A percentile compares a stretch with the other conserved stretches of the same genome.
These are phyloP conservation scores for Atethmia centrago DNA, from an alignment of 2,888 invertebrate species.

Conservation along the genomic window DNA sequence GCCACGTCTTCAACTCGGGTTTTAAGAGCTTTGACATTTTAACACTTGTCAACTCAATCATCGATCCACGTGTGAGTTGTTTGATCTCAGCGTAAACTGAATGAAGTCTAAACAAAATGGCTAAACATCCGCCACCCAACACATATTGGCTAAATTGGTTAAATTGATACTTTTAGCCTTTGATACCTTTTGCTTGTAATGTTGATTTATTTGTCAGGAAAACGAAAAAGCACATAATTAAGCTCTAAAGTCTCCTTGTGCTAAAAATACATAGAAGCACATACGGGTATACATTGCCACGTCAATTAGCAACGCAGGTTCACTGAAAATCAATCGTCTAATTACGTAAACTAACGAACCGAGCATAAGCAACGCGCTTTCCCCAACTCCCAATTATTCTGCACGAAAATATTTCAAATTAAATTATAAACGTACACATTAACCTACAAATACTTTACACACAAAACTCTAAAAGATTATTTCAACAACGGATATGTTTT, in stretches of 20 bases:
- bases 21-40: background rate
- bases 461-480: conserved; percentile 17
- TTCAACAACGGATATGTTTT: conserved; percentile 27
- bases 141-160: background rate
- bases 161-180: background rate
- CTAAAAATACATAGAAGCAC: background rate
- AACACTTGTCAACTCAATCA: conserved; percentile 7
- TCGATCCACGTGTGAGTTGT: conserved; percentile 2
- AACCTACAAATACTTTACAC: conserved; percentile 8
- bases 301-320: conserved; percentile 39
- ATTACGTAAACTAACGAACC: conserved; percentile 54
- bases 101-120: conserved; percentile 13
- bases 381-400: conserved; percentile 26
- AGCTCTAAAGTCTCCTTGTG: background rate
- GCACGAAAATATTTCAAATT: conserved; percentile 35
- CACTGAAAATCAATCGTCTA: conserved; percentile 52
- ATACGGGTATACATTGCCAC: background rate
- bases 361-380: conserved; percentile 27
- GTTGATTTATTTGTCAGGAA: background rate
- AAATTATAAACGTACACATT: conserved; percentile 31
- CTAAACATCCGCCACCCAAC: conserved; percentile 18
- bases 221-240: background rate
- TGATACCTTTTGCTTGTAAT: background rate
- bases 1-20: too few relatives aligned
- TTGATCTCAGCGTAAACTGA: conserved; percentile 9